These are phyloP conservation scores for Heliconius cydno DNA, from an alignment of 2,888 invertebrate species.

Conservation along the genomic window DNA sequence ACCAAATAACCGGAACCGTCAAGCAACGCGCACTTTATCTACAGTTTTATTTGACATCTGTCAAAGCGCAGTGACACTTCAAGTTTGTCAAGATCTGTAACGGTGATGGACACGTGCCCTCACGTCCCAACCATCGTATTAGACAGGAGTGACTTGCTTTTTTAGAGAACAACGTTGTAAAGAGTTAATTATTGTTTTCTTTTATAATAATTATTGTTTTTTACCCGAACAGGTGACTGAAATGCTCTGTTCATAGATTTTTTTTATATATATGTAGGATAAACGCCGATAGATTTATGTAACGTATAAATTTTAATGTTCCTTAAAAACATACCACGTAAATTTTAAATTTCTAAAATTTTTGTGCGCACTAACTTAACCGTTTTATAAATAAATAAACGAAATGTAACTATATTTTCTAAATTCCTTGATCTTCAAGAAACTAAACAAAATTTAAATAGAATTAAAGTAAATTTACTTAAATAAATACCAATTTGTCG, in stretches of 20 bases:
- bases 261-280: neutral
- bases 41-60: constrained; percentile 44
- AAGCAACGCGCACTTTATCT: constrained; percentile 34
- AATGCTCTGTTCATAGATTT: neutral
- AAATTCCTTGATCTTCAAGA: neutral
- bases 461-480: constrained; percentile 2
- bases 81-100: constrained; percentile 36
- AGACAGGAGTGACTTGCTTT: constrained; percentile 30
- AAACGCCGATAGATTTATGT: neutral
- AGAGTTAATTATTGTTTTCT: neutral
- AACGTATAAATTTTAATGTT: neutral
- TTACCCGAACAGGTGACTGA: neutral
- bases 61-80: constrained; percentile 40
- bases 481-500: constrained; percentile 14
- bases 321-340: constrained; percentile 1
- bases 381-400: constrained; percentile 6
- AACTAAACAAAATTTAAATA: constrained; percentile 10
- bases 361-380: constrained; percentile 1
- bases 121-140: constrained; percentile 25
- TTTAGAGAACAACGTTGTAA: constrained; percentile 16
- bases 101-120: constrained; percentile 34
- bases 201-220: neutral
- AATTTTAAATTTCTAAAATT: neutral
- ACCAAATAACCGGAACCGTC: constrained; percentile 32
- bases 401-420: neutral